Conservation (phyloP, 2,797 vertebrate genomes). For the Lutra lutra region DNA sequence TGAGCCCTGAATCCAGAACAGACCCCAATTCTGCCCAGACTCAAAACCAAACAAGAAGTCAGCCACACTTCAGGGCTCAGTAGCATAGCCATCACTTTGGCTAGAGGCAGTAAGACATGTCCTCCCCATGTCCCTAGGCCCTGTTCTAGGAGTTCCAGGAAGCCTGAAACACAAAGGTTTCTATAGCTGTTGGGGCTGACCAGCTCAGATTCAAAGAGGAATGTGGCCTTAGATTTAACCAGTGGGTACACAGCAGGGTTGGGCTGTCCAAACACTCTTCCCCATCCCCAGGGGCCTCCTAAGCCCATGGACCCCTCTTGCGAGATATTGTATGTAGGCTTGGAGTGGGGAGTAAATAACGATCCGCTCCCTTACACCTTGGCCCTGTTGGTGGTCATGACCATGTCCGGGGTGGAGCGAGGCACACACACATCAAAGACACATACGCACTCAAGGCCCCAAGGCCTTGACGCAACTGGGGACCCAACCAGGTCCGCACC, state of each 20-base stretch:
- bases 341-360: not conserved
- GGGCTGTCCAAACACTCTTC: not conserved
- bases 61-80: not conserved
- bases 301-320: not conserved
- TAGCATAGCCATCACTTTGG: not conserved
- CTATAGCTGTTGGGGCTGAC: not conserved
- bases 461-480: not conserved
- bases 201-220: not conserved
- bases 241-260: rapidly evolving
- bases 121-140: rapidly evolving
- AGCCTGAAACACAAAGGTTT: not conserved
- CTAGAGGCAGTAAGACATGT: not conserved
- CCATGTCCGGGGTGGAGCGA: rapidly evolving
- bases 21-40: not conserved
- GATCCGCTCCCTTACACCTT: not conserved
- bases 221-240: not conserved
- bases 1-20: not conserved
- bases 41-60: not conserved
- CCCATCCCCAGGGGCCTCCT: not conserved
- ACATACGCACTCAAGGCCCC: not conserved
- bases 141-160: not conserved
- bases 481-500: not conserved
- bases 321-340: not conserved
- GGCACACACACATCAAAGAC: not conserved
- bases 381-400: not conserved